These are phyloP conservation scores for Pantelozetes paolii DNA, from an alignment of 2,888 invertebrate species.

Conservation along the genomic window DNA sequence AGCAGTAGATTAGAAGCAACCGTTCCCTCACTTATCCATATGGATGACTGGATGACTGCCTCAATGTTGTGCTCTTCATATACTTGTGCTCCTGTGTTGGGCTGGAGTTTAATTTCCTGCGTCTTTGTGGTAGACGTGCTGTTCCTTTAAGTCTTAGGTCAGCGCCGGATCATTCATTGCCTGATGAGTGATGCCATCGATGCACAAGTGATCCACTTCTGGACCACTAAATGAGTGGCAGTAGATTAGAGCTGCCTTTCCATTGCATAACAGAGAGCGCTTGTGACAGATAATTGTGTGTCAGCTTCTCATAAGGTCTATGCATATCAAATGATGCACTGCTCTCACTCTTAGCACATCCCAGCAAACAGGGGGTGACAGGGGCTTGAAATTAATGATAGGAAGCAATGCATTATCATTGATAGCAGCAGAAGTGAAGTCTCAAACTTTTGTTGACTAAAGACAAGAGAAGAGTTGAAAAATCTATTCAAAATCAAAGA, in stretches of 20 bases:
- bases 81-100: not conserved
- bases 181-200: slow-evolving; percentile 10
- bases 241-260: slow-evolving; percentile 4
- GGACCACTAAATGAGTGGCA: not conserved
- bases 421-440: too few species aligned
- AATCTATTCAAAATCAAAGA: not conserved
- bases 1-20: slow-evolving; percentile 5
- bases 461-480: too few species aligned
- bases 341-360: slow-evolving; percentile 4
- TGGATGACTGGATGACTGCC: slow-evolving; percentile 22
- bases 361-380: not conserved
- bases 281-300: slow-evolving; percentile 27
- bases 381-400: not conserved
- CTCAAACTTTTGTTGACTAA: too few species aligned
- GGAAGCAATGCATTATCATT: not conserved
- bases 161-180: slow-evolving; percentile 16
- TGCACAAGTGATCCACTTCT: slow-evolving; percentile 3
- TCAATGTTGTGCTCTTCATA: not conserved
- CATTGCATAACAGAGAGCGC: slow-evolving; percentile 5
- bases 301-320: slow-evolving; percentile 18
- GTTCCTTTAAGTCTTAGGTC: slow-evolving; percentile 28
- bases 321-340: slow-evolving; percentile 17
- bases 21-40: not conserved
- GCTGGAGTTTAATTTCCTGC: slow-evolving; percentile 29
- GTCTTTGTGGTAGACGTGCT: slow-evolving; percentile 24